Percentiles rank a stretch among this genome's conserved stretches.
Evolutionary conservation across 2,888 invertebrate genomes (phyloP).

Genomic region (Drosophila neotestacea): DNA sequence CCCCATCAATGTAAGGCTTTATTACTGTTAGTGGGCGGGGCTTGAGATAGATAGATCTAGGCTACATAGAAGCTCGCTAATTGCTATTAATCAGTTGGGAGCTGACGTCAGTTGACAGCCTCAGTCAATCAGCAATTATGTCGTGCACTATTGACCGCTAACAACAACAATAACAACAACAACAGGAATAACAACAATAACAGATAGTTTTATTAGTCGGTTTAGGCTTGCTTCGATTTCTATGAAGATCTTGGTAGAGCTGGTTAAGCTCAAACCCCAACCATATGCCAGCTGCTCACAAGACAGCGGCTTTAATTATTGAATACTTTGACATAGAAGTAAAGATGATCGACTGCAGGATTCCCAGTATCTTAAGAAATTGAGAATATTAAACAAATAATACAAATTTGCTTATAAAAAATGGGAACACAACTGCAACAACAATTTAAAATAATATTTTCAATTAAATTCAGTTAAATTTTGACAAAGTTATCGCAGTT

Average conservation of each 20-base stretch:
- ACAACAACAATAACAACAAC: background rate
- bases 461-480: background rate
- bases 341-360: background rate
- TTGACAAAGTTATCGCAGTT: background rate
- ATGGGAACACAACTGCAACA: too few relatives aligned
- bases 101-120: conserved; percentile 69
- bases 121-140: conserved; percentile 68
- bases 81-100: conserved; percentile 66
- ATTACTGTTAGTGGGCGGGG: background rate
- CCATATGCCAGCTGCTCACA: conserved; percentile 40
- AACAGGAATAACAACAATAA: conserved; percentile 4
- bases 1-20: background rate
- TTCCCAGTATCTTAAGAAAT: background rate
- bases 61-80: conserved; percentile 43
- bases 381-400: background rate
- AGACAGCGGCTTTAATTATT: conserved; percentile 57
- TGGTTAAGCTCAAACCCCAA: conserved; percentile 10
- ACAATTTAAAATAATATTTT: too few relatives aligned
- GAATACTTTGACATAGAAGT: conserved; percentile 15
- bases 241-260: conserved; percentile 24
- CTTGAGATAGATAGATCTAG: conserved; percentile 13
- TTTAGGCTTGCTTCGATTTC: conserved; percentile 30
- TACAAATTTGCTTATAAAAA: too few relatives aligned
- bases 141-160: conserved; percentile 70
- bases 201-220: conserved; percentile 4